A percentile compares a stretch with the other conserved stretches of the same genome.
phyloP scores from a whole-genome alignment of 2,888 invertebrate species.

The Trypoxylon attenuatum region DNA sequence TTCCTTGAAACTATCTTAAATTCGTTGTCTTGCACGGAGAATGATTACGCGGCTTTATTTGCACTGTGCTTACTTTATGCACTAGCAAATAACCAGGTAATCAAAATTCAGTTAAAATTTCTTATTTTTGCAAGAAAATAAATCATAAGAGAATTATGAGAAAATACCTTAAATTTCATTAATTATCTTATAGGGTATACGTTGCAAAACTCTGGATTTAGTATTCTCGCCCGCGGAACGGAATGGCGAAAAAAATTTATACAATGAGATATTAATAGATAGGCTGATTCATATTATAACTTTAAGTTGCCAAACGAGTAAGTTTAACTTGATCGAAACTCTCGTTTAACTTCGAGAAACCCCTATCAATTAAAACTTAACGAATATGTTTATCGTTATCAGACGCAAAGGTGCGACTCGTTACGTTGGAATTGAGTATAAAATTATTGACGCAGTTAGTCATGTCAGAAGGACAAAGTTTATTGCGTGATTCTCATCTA shows the following conservation, averaged over 20 bases:
- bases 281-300: conserved; percentile 89
- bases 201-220: conserved; percentile 86
- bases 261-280: conserved; percentile 89
- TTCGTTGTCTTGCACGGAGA: conserved; percentile 91
- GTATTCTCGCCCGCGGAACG: conserved; percentile 82
- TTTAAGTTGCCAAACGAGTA: conserved; percentile 90
- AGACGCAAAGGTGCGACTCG: conserved; percentile 92
- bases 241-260: conserved; percentile 78
- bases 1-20: conserved; percentile 93
- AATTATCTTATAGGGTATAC: conserved; percentile 81
- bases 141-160: not conserved
- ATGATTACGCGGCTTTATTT: conserved; percentile 95
- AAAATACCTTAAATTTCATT: conserved; percentile 8
- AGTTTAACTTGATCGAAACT: conserved; percentile 64
- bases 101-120: not conserved
- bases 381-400: conserved; percentile 38
- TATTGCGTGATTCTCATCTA: conserved; percentile 82
- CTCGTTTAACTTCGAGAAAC: not conserved
- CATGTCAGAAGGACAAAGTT: conserved; percentile 77
- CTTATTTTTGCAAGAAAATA: not conserved
- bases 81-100: conserved; percentile 94
- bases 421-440: conserved; percentile 92
- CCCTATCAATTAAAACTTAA: not conserved
- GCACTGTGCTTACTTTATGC: conserved; percentile 94
- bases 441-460: conserved; percentile 85